phyloP scores from a whole-genome alignment of 2,113 vertebrate genomes.

The Cyrtonyx montezumae region DNA sequence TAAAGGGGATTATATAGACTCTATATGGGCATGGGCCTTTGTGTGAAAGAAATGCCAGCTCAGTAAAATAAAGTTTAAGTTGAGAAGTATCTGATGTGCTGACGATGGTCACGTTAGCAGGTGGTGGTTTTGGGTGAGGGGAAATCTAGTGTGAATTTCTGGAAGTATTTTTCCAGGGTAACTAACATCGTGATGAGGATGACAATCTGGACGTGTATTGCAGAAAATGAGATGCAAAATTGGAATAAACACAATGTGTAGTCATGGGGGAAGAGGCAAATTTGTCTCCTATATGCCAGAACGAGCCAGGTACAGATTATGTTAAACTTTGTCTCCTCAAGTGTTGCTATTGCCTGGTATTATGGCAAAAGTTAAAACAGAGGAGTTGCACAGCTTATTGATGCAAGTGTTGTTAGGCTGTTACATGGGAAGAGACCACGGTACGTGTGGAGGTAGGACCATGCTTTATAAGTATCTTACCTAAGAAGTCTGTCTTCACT shows the following conservation, averaged over 20 bases:
- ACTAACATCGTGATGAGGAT: background rate
- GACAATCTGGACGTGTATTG: background rate
- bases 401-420: background rate
- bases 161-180: background rate
- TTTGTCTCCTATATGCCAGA: background rate
- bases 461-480: background rate
- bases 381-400: background rate
- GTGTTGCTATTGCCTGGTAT: background rate
- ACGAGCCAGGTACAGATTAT: rapidly evolving
- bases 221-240: background rate
- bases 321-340: background rate
- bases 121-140: background rate
- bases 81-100: rapidly evolving
- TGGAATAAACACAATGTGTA: background rate
- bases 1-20: background rate
- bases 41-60: background rate
- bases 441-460: background rate
- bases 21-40: background rate
- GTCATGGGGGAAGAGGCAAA: background rate
- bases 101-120: background rate
- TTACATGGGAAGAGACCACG: no score
- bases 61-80: background rate
- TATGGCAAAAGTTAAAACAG: background rate
- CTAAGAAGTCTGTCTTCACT: no score
- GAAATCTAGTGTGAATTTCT: background rate